phyloP scores from a whole-genome alignment of 2,888 invertebrate genomes.

The Bhutanitis thaidina region DNA sequence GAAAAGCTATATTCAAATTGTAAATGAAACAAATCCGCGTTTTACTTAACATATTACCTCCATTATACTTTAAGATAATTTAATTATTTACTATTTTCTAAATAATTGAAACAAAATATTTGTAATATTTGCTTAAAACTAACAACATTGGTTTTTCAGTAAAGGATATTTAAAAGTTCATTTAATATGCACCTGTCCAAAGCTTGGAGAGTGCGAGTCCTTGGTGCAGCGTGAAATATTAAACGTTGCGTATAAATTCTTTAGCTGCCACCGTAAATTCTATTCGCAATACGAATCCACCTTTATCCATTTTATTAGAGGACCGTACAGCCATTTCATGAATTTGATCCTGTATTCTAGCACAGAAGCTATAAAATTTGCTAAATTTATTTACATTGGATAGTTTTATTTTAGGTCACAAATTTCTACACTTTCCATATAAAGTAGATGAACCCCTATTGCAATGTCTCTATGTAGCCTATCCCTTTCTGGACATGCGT shows the following conservation, averaged over 20 bases:
- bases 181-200: neutral
- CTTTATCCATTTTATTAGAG: slow-evolving; percentile 28
- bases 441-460: too few species aligned
- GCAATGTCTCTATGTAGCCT: too few species aligned
- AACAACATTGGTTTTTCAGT: neutral
- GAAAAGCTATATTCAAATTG: too few species aligned
- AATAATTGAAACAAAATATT: too few species aligned
- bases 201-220: slow-evolving; percentile 4
- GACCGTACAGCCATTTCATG: slow-evolving; percentile 27
- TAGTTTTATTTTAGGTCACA: neutral
- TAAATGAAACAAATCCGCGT: too few species aligned
- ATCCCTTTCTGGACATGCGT: too few species aligned
- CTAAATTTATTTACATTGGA: slow-evolving; percentile 10
- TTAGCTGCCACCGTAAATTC: slow-evolving; percentile 34
- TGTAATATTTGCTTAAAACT: too few species aligned
- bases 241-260: slow-evolving; percentile 38
- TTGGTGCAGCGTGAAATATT: slow-evolving; percentile 36
- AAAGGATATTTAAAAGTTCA: neutral
- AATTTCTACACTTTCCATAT: too few species aligned
- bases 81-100: too few species aligned
- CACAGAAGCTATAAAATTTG: slow-evolving; percentile 13
- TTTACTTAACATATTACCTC: too few species aligned
- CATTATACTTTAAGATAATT: too few species aligned
- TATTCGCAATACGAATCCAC: slow-evolving; percentile 30
- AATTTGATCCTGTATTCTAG: slow-evolving; percentile 25